Evolutionary conservation across 2,113 vertebrate genomes (phyloP).

Genomic region (Hippocampus zosterae): DNA sequence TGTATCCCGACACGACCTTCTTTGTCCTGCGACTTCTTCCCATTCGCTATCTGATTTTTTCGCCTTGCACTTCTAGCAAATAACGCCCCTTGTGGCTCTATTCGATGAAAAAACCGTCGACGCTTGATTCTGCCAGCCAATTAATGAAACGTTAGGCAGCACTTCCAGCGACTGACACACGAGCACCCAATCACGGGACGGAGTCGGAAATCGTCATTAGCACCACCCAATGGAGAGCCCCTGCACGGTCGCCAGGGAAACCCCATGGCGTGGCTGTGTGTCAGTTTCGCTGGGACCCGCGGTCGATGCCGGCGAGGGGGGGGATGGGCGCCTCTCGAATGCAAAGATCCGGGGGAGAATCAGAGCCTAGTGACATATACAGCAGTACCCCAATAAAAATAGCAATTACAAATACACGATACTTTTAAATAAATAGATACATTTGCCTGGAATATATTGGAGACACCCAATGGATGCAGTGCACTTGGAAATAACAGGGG

Average conservation of each 20-base stretch:
- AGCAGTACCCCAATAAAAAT: constrained; percentile 73
- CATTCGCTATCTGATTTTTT: constrained; percentile 8
- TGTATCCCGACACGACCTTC: constrained; percentile 36
- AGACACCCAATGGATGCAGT: constrained; percentile 66
- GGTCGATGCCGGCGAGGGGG: constrained; percentile 80
- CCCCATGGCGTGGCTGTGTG: constrained; percentile 90
- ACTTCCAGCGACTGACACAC: constrained; percentile 31
- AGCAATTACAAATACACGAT: constrained; percentile 65
- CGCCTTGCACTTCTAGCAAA: constrained; percentile 33
- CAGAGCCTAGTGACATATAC: constrained; percentile 75
- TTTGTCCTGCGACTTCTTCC: neutral
- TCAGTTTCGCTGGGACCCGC: constrained; percentile 82
- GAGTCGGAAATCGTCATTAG: constrained; percentile 49
- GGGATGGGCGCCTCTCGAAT: constrained; percentile 81
- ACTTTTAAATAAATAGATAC: constrained; percentile 64
- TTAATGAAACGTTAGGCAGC: constrained; percentile 1
- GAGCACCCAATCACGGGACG: constrained; percentile 63
- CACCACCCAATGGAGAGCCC: constrained; percentile 70
- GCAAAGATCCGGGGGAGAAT: constrained; percentile 74
- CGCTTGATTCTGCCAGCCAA: constrained; percentile 33
- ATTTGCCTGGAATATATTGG: constrained; percentile 50
- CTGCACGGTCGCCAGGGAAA: constrained; percentile 82
- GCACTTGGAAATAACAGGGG: constrained; percentile 60
- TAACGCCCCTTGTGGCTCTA: constrained; percentile 52
- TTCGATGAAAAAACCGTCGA: constrained; percentile 30